These are phyloP conservation scores for Coracopsis vasa DNA, from an alignment of 2,113 vertebrate species.

Conservation along the genomic window DNA sequence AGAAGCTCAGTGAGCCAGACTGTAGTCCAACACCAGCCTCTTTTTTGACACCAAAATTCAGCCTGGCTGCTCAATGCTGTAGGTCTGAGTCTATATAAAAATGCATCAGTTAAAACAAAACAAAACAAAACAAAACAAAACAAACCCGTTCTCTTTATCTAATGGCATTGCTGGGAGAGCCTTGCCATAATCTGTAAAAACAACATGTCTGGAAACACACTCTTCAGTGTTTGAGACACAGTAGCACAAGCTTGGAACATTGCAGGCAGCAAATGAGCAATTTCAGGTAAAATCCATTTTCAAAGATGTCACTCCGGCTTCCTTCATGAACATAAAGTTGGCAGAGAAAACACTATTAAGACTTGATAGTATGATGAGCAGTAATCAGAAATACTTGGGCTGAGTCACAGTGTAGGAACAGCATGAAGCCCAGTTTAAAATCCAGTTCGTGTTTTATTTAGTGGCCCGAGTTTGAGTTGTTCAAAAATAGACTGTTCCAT, in stretches of 20 bases:
- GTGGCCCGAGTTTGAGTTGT: not conserved
- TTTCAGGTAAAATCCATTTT: not conserved
- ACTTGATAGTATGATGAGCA: not conserved
- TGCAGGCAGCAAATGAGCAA: not conserved
- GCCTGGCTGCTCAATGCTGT: not conserved
- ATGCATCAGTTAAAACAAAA: not conserved
- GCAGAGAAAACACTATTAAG: not conserved
- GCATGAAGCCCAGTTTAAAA: not conserved
- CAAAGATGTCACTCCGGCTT: not conserved
- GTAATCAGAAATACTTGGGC: not conserved
- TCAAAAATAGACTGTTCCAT: not conserved
- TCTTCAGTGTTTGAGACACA: not conserved
- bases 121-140: not conserved
- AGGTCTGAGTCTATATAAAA: not conserved
- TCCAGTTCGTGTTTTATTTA: not conserved
- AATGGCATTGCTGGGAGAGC: not conserved
- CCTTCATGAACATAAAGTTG: not conserved
- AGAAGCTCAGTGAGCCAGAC: not conserved
- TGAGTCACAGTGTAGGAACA: not conserved
- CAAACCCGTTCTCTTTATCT: not conserved
- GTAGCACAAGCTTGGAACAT: not conserved
- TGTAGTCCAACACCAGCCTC: not conserved
- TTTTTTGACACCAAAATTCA: not conserved
- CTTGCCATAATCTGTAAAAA: not conserved
- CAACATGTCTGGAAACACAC: not conserved